Evolutionary conservation across 2,797 vertebrate genomes (phyloP).

Genomic region (Gambelia wislizenii): DNA sequence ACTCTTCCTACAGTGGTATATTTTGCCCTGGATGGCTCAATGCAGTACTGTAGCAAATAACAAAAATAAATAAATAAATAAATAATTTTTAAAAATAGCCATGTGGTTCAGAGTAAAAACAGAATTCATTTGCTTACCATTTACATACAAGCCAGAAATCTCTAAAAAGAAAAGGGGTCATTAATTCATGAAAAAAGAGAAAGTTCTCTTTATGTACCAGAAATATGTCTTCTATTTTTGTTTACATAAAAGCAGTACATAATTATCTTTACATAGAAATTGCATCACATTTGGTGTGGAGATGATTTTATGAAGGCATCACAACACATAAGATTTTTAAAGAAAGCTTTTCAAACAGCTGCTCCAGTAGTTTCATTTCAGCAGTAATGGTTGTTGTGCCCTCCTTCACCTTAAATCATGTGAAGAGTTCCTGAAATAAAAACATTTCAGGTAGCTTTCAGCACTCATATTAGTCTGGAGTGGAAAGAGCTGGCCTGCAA

Average conservation of each 20-base stretch:
- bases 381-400: slow-evolving; percentile 52
- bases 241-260: too few species aligned
- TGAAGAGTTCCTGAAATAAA: slow-evolving; percentile 56
- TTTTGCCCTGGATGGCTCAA: too few species aligned
- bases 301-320: neutral
- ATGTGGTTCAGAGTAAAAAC: too few species aligned
- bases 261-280: neutral
- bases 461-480: slow-evolving; percentile 37
- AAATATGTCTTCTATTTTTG: neutral
- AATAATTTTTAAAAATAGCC: too few species aligned
- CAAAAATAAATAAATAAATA: too few species aligned
- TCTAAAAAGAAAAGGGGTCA: neutral
- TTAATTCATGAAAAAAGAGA: neutral
- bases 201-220: neutral
- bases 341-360: neutral
- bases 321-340: neutral
- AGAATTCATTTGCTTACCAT: neutral
- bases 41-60: too few species aligned
- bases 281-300: neutral
- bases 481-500: slow-evolving; percentile 52
- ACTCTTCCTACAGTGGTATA: too few species aligned
- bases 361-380: slow-evolving; percentile 25
- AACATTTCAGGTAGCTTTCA: slow-evolving; percentile 49
- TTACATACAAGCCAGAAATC: neutral
- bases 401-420: slow-evolving; percentile 59